Conservation (phyloP, 2,888 invertebrate genomes). For the Dyspetes luteomarginatus region DNA sequence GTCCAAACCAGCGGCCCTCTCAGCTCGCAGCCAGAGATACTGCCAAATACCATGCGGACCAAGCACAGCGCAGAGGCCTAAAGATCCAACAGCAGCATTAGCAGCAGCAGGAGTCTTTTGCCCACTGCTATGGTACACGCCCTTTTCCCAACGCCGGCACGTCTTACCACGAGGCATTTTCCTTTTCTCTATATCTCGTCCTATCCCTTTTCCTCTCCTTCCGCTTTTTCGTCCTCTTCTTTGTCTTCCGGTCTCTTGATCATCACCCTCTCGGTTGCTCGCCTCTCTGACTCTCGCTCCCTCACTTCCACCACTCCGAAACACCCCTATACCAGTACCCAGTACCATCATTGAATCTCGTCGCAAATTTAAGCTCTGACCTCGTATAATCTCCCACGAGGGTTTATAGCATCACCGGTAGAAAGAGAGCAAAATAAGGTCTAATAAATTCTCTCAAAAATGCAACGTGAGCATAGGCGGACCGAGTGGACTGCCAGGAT, state of each 20-base stretch:
- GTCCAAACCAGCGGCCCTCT: conserved; percentile 22
- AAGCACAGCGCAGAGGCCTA: conserved; percentile 14
- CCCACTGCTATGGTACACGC: conserved; percentile 46
- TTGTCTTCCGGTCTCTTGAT: conserved; percentile 17
- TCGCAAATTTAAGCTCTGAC: conserved; percentile 66
- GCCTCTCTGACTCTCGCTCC: neutral
- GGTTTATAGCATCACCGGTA: conserved; percentile 36
- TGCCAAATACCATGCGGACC: conserved; percentile 2
- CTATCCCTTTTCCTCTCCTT: neutral
- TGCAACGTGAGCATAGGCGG: conserved; percentile 54
- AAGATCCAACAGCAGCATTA: conserved; percentile 22
- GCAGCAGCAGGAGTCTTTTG: conserved; percentile 50
- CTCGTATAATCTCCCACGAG: conserved; percentile 61
- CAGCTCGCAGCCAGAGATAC: neutral
- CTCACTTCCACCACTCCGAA: conserved; percentile 3
- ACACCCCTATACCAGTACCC: conserved; percentile 42
- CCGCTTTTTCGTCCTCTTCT: conserved; percentile 9
- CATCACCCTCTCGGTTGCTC: neutral
- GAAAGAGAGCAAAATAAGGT: conserved; percentile 22
- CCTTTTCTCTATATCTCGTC: neutral
- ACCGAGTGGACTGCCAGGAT: conserved; percentile 34
- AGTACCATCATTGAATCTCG: conserved; percentile 59
- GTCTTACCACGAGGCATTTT: neutral
- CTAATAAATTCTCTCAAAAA: conserved; percentile 47
- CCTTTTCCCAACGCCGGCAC: conserved; percentile 31